Evolutionary conservation across 2,113 vertebrate genomes (phyloP).

Genomic region (Salvelinus sp.): DNA sequence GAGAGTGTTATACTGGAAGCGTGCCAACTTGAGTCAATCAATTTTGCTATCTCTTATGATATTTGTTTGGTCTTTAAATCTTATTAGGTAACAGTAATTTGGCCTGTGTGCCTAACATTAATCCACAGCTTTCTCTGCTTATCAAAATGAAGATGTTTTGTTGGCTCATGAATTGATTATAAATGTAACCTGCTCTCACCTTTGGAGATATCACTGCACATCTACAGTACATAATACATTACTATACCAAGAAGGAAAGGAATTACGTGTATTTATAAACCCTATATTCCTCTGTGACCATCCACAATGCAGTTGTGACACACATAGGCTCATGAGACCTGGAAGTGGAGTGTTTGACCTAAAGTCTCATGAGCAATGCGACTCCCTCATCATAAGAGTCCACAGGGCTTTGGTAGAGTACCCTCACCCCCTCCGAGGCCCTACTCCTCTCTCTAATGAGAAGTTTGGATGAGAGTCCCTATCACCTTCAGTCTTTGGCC

Average conservation of each 20-base stretch:
- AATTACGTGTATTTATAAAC: not conserved
- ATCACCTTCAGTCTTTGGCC: conserved; percentile 53
- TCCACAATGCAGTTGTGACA: conserved; percentile 45
- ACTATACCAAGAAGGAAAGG: not conserved
- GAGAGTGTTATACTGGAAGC: no score
- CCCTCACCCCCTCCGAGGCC: conserved; percentile 27
- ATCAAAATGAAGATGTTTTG: not conserved
- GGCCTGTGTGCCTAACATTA: not conserved
- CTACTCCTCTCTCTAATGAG: conserved; percentile 24
- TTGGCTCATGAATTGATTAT: conserved; percentile 1
- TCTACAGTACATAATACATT: not conserved
- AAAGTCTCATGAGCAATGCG: conserved; percentile 43
- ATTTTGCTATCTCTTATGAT: not conserved
- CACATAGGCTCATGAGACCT: conserved; percentile 30
- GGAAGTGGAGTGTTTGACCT: conserved; percentile 43
- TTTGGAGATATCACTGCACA: conserved; percentile 2
- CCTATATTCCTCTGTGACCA: not conserved
- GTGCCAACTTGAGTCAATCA: not conserved
- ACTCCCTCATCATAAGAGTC: conserved; percentile 12
- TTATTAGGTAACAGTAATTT: not conserved
- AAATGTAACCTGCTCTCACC: not conserved
- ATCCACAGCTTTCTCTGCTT: not conserved
- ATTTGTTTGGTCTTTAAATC: not conserved
- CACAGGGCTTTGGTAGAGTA: conserved; percentile 27
- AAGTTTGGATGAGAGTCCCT: conserved; percentile 36